Evolutionary conservation across 2,113 vertebrate genomes (phyloP).

Genomic region (Actenoides lindsayi): DNA sequence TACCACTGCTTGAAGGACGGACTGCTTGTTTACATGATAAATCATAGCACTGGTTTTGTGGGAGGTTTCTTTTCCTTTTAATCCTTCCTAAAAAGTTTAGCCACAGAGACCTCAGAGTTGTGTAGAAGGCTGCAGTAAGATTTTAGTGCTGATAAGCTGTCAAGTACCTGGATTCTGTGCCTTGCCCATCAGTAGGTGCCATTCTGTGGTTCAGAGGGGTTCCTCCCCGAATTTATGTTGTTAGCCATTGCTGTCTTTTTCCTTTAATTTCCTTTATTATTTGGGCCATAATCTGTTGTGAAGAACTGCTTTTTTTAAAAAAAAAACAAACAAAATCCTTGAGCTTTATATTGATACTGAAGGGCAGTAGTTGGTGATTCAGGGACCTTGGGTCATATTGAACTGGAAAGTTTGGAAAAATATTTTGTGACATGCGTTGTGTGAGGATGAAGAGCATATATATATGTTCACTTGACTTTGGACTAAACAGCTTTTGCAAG

Average conservation of each 20-base stretch:
- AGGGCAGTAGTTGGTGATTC: neutral
- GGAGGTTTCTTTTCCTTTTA: neutral
- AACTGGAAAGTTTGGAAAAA: neutral
- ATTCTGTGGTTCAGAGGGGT: neutral
- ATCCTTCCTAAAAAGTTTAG: neutral
- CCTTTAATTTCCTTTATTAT: neutral
- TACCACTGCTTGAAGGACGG: neutral
- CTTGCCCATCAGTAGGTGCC: neutral
- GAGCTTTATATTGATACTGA: neutral
- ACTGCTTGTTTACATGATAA: neutral
- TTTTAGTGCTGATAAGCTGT: neutral
- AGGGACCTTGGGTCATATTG: neutral
- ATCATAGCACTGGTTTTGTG: neutral
- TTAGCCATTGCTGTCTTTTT: neutral
- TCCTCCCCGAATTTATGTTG: neutral
- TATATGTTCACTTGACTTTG: neutral
- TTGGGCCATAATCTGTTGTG: neutral
- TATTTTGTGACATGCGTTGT: neutral
- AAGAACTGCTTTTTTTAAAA: neutral
- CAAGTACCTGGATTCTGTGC: neutral
- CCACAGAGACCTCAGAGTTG: neutral
- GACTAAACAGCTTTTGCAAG: neutral
- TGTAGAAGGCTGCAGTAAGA: neutral
- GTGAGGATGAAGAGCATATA: neutral
- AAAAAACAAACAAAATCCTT: neutral